Base-by-base conservation (phyloP, 2,113 vertebrate genomes). In the Mus spicilegus region DNA sequence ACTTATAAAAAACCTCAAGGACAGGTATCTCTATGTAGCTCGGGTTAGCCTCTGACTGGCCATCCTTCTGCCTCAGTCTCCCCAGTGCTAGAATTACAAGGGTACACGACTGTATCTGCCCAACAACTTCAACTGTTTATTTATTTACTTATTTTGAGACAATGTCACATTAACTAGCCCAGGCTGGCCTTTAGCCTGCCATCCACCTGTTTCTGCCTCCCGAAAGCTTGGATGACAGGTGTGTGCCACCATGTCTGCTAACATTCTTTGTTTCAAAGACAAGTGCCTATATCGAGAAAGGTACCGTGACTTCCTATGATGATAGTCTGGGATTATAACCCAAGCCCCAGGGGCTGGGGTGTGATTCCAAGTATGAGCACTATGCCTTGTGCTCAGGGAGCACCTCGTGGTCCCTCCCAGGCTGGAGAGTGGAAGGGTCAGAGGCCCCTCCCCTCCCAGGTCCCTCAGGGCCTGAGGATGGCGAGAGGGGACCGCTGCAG, bases 401-500 rank as follows among this genome's bases (percentile, higher is more conserved):
- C 11, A 70, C 28, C 42, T 51, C 63, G n/a, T 54, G 2, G 11
- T 54, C 49, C 70, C 73, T 85, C 49, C 33, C 0, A 0, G 78
- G 19, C 76, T 82, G 72, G 22, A 30, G 39, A 49, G 2, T 90
- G 86, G 96, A 92, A 93, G 87, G 85, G 87, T 78, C 90, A 67
- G 30, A 51, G 0, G 77, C 96, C 95, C 89, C 26, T 93, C 95
- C 92, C 87, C 72, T 95, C 95, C 26, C n/a, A 78, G 90, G 88
- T 88, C 94, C 90, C 95, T 19, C 51, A 3, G 86, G 86, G 90
- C 86, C 49, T 70, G 82, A 20, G 24, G 39, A 17, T 61, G 87
- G 69, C 26, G 90, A 90, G 87, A 54, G 49, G 95, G 95, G 88
- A 26, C 24, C 85, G 98, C 77, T 96, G 98, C 98, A 98, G 98